phyloP scores from a whole-genome alignment of 2,113 vertebrate genomes.

The Chloroceryle aenea region DNA sequence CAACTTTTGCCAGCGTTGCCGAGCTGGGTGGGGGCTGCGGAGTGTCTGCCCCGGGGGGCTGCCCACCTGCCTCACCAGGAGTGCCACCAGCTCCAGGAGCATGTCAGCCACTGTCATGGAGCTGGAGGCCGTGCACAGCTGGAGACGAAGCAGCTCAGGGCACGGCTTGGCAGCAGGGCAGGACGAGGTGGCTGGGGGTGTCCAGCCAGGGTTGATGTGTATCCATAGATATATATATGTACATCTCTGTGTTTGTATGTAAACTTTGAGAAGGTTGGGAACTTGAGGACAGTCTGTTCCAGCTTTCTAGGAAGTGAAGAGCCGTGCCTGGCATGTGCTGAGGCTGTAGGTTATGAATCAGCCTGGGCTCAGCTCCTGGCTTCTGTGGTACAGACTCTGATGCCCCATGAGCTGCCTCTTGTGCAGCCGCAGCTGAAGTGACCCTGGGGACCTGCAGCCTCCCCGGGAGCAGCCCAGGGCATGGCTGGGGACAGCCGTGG shows the following conservation, averaged over 20 bases:
- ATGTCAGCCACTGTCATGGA: rapidly evolving
- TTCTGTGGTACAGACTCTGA: slow-evolving; percentile 72
- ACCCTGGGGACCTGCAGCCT: not conserved
- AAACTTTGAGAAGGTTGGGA: not conserved
- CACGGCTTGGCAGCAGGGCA: not conserved
- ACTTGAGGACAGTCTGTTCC: not conserved
- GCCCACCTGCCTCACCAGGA: rapidly evolving
- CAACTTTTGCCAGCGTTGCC: not conserved
- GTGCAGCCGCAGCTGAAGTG: not conserved
- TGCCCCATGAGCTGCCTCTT: slow-evolving; percentile 51
- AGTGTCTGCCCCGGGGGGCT: rapidly evolving
- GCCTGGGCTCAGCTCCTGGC: slow-evolving; percentile 53
- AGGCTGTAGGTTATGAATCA: slow-evolving; percentile 74
- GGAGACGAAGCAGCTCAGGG: rapidly evolving
- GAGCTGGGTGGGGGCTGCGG: not conserved
- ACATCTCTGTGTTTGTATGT: not conserved
- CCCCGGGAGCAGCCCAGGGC: rapidly evolving
- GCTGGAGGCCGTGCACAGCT: not conserved
- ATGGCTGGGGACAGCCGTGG: not conserved
- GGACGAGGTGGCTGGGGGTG: not conserved
- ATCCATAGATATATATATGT: rapidly evolving
- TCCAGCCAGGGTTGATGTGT: rapidly evolving
- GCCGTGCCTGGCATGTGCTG: slow-evolving; percentile 55
- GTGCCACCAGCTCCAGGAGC: not conserved
- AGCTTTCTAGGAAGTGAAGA: not conserved